phyloP scores from a whole-genome alignment of 37 sponge, comb jelly and placozoan species.

The Bolinopsis microptera region DNA sequence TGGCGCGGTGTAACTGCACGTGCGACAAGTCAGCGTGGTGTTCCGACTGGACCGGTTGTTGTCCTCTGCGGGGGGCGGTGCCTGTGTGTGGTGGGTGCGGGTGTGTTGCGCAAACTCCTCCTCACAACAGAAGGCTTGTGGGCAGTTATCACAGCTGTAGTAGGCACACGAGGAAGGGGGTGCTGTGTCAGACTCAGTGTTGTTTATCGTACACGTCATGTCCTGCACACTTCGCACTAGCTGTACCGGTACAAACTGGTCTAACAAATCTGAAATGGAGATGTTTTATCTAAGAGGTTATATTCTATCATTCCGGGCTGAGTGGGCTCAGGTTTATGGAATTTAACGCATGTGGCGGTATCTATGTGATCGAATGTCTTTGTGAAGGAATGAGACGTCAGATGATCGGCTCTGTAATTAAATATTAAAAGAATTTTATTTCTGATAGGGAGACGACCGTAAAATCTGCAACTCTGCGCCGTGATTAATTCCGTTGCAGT shows the following conservation, averaged over 20 bases:
- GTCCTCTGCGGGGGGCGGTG: not conserved
- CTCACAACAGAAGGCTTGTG: slow-evolving; percentile 12
- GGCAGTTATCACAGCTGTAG: not conserved
- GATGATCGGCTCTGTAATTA: too few species aligned
- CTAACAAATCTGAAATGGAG: not conserved
- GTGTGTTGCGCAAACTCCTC: not conserved
- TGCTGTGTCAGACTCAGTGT: not conserved
- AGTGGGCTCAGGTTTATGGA: too few species aligned
- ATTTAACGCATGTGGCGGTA: too few species aligned
- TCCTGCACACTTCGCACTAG: not conserved
- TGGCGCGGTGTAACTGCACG: not conserved
- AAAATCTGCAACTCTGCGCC: too few species aligned
- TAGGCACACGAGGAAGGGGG: not conserved
- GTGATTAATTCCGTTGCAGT: too few species aligned
- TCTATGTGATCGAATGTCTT: too few species aligned
- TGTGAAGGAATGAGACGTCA: too few species aligned
- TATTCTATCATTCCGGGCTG: too few species aligned
- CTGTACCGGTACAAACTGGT: not conserved
- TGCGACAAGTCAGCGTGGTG: not conserved
- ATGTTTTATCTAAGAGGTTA: too few species aligned
- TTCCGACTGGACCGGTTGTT: not conserved
- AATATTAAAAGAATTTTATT: too few species aligned
- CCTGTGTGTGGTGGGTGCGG: not conserved
- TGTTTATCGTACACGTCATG: not conserved
- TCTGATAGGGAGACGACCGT: too few species aligned